Conservation (phyloP, 92 coral and sea anemone genomes). For the Palythoa heliodiscus region DNA sequence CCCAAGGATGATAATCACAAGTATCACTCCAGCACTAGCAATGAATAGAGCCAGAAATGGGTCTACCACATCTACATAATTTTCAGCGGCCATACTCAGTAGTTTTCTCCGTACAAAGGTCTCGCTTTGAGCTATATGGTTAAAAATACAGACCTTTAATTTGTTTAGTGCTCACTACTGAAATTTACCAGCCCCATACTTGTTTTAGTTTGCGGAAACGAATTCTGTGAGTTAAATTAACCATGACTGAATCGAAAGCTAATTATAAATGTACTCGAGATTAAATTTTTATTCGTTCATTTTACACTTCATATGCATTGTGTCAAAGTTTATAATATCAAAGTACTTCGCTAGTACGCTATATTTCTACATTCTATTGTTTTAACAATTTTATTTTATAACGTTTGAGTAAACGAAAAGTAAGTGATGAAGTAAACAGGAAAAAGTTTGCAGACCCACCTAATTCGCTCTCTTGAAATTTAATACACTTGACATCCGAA, state of each 20-base stretch:
- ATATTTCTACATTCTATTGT: background rate
- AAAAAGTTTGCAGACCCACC: background rate
- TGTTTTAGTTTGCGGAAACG: background rate
- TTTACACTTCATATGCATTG: background rate
- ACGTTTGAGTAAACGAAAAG: background rate
- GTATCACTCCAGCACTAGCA: slow-evolving; percentile 24
- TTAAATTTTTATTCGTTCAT: background rate
- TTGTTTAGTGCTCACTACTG: background rate
- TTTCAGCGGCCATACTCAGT: background rate
- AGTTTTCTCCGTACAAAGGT: slow-evolving; percentile 1
- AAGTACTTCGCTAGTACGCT: background rate
- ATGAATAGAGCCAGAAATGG: background rate
- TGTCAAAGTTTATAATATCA: background rate
- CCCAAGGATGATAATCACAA: slow-evolving; percentile 5
- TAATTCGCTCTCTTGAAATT: background rate
- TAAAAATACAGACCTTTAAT: background rate
- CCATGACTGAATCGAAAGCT: background rate
- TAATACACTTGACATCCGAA: slow-evolving; percentile 14
- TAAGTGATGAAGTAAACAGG: background rate
- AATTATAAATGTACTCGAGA: background rate
- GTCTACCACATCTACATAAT: background rate
- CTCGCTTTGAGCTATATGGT: background rate
- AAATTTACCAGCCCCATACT: background rate
- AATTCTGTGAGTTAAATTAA: background rate
- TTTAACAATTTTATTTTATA: background rate